A percentile compares a stretch with the other conserved stretches of the same genome.
phyloP scores from a whole-genome alignment of 2,113 vertebrate genomes.

The Eurystomus gularis region DNA sequence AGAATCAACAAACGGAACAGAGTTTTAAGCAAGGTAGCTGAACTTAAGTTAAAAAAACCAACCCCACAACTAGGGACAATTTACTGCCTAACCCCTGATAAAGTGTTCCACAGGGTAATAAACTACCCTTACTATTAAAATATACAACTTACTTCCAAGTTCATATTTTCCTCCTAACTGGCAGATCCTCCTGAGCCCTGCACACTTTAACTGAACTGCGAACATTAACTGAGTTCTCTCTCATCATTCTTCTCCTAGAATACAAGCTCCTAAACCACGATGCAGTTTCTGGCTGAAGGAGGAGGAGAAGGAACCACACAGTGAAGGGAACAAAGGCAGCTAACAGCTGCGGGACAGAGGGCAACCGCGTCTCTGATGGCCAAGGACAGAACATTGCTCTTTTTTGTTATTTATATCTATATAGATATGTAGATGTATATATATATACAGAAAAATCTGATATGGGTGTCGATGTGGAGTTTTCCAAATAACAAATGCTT shows the following conservation, averaged over 20 bases:
- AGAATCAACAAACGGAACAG: background rate
- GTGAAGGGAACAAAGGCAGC: background rate
- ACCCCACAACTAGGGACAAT: background rate
- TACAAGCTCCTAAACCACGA: background rate
- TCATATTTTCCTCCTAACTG: background rate
- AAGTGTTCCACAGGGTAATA: background rate
- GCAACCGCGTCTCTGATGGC: fast-evolving
- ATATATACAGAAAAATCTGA: background rate
- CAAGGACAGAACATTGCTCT: background rate
- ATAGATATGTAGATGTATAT: background rate
- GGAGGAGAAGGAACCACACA: background rate
- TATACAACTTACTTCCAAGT: background rate
- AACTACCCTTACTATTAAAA: background rate
- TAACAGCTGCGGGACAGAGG: background rate
- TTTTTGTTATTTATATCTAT: background rate
- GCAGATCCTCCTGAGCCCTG: background rate
- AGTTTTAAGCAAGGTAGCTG: background rate
- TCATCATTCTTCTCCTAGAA: background rate
- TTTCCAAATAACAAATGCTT: background rate
- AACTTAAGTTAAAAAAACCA: background rate
- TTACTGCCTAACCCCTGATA: background rate
- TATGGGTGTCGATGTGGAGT: background rate
- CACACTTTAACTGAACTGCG: background rate
- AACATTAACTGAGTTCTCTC: no score
- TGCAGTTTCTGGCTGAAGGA: background rate